Evolutionary conservation across 23 tunicate genomes (phyloP).

Genomic region (Ciona savignyi): DNA sequence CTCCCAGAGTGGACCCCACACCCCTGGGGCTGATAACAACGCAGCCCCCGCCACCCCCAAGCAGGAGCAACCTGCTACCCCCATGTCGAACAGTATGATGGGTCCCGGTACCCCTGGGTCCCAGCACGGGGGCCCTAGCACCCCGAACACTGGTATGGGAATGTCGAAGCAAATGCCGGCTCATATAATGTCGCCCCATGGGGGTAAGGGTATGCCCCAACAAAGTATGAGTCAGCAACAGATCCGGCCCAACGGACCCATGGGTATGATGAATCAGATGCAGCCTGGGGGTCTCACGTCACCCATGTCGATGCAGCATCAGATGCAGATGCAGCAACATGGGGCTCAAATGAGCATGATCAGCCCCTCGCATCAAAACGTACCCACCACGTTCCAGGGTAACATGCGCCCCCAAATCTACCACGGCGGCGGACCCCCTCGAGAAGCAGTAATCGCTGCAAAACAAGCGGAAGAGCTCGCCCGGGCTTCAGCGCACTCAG

Average conservation of each 20-base stretch:
- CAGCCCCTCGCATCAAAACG: constrained; percentile 8
- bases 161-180: constrained; percentile 2
- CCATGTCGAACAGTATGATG: constrained; percentile 1
- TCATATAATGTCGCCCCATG: constrained; percentile 34
- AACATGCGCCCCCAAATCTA: too few relatives aligned
- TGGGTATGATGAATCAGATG: constrained; percentile 2
- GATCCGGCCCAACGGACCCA: constrained; percentile 11
- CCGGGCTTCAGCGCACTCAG: constrained; percentile 31
- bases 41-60: constrained; percentile 30
- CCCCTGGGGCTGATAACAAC: constrained; percentile 30
- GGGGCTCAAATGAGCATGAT: neutral
- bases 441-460: constrained; percentile 66
- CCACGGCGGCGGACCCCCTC: constrained; percentile 37
- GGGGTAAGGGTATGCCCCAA: constrained; percentile 32
- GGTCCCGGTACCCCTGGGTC: constrained; percentile 50
- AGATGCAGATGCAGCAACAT: constrained; percentile 9
- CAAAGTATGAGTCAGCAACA: constrained; percentile 11
- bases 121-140: constrained; percentile 27
- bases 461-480: constrained; percentile 72
- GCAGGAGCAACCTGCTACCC: constrained; percentile 48
- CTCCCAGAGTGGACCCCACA: constrained; percentile 26
- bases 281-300: constrained; percentile 5
- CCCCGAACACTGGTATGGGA: constrained; percentile 35
- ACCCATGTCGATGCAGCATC: constrained; percentile 12
- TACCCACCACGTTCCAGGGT: neutral